Percentiles rank a stretch among this genome's conserved stretches.
These are phyloP conservation scores for Malaclemys terrapin DNA, from an alignment of 2,113 vertebrate species.

Conservation along the genomic window DNA sequence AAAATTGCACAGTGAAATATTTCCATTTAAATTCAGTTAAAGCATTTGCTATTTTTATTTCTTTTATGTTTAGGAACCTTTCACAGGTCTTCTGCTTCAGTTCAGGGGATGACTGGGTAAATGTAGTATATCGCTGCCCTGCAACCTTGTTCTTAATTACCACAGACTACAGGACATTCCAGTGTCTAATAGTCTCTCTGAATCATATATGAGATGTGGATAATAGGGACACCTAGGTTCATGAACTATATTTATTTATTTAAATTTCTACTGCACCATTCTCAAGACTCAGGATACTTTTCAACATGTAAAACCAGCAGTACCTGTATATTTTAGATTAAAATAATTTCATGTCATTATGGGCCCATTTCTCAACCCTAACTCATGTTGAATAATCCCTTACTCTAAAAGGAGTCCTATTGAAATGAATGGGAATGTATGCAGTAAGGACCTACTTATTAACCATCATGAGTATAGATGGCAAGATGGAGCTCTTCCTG, in stretches of 20 bases:
- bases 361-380: not conserved
- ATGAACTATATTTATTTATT: not conserved
- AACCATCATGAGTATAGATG: not conserved
- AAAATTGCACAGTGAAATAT: not conserved
- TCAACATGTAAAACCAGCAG: not conserved
- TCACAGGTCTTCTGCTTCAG: constrained; percentile 22
- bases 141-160: not conserved
- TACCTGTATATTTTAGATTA: not conserved
- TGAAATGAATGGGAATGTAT: not conserved
- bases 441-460: not conserved
- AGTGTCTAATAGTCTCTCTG: not conserved
- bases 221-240: not conserved
- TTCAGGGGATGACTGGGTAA: not conserved
- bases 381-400: not conserved
- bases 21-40: not conserved
- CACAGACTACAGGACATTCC: not conserved
- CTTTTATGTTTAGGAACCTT: not conserved
- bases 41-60: not conserved
- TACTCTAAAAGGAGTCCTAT: not conserved
- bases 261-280: not conserved
- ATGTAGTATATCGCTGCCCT: not conserved
- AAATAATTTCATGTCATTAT: not conserved
- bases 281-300: not conserved
- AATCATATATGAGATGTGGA: not conserved
- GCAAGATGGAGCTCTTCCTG: not conserved